Evolutionary conservation across 2,888 invertebrate genomes (phyloP).

Genomic region (Parnassius apollo): DNA sequence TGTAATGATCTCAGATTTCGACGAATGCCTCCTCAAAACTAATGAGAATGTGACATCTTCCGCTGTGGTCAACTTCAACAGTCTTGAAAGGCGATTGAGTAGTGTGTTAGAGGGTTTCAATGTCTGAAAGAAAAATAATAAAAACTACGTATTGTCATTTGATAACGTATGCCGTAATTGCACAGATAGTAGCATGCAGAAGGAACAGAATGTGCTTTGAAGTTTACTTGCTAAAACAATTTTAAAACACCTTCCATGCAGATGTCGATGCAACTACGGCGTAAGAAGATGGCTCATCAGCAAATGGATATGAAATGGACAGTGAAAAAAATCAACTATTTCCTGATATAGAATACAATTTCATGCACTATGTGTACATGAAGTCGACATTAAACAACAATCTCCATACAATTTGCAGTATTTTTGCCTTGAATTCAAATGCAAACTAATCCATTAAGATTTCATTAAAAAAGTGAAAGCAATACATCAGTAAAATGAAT

Average conservation of each 20-base stretch:
- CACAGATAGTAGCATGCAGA: slow-evolving; percentile 24
- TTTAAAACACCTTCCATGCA: slow-evolving; percentile 21
- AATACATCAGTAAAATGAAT: slow-evolving; percentile 11
- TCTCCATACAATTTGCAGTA: background rate
- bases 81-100: slow-evolving; percentile 91
- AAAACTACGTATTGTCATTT: slow-evolving; percentile 29
- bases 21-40: slow-evolving; percentile 89
- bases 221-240: slow-evolving; percentile 13
- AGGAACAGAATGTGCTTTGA: slow-evolving; percentile 11
- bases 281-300: slow-evolving; percentile 8
- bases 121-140: slow-evolving; percentile 79
- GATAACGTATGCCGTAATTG: slow-evolving; percentile 30
- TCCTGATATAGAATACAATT: slow-evolving; percentile 24
- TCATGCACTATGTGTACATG: slow-evolving; percentile 27
- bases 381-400: slow-evolving; percentile 9
- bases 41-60: slow-evolving; percentile 96
- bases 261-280: slow-evolving; percentile 23
- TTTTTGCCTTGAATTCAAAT: background rate
- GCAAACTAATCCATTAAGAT: slow-evolving; percentile 2
- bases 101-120: slow-evolving; percentile 90
- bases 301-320: slow-evolving; percentile 18
- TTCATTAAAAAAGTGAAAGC: slow-evolving; percentile 9
- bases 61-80: slow-evolving; percentile 91
- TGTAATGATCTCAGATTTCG: slow-evolving; percentile 86
- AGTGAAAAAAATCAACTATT: slow-evolving; percentile 15